Evolutionary conservation across 2,888 invertebrate genomes (phyloP), one percentile per base, ranked within the genome.

Genomic region (Dynastes hyllus): DNA sequence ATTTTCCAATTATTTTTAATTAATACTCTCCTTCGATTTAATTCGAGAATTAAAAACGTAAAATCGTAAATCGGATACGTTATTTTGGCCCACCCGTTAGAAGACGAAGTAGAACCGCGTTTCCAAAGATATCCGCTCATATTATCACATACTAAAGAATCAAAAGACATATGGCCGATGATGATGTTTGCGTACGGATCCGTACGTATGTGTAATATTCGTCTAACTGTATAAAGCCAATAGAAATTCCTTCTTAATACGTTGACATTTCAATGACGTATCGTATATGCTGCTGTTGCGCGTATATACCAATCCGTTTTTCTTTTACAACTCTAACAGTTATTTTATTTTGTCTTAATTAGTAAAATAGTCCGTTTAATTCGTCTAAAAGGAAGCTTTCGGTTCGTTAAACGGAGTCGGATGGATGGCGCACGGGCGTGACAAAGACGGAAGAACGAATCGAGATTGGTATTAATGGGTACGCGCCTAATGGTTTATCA

Each of bases 401-500:
- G 29, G 29, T 63, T 32, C 63, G 51, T 29, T 22, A 67, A 67
- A 67, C 66, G 66, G 66, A 67, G 16, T 45, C 40, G 66, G 16
- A 55, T 22, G 8, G 55, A 22, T 27, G 55, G 55, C 6, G 22
- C 8, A 22, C 45, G 66, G 16, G 63, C 22, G 16, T 16, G 16
- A 67, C 51, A 3, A 51, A 69, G 51, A 69, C 40, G 50, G 69
- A 69, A 29, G 51, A 40, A 50, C 69, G 69, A 29, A 32, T 32
- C 32, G 51, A 51, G 69, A 51, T 50, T 40, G 51, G 69, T 69
- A 69, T 51, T 69, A 69, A 69, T 69, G 69, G 69, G 51, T 69
- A 69, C 69, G 69, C 50, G 69, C 69, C 69, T 51, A 69, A 69
- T 69, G 51, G 76, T 76, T 76, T 63, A 76, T 76, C 76, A 40